These are phyloP conservation scores for Mastomys natalensis DNA, from an alignment of 2,113 vertebrate species.

Conservation along the genomic window DNA sequence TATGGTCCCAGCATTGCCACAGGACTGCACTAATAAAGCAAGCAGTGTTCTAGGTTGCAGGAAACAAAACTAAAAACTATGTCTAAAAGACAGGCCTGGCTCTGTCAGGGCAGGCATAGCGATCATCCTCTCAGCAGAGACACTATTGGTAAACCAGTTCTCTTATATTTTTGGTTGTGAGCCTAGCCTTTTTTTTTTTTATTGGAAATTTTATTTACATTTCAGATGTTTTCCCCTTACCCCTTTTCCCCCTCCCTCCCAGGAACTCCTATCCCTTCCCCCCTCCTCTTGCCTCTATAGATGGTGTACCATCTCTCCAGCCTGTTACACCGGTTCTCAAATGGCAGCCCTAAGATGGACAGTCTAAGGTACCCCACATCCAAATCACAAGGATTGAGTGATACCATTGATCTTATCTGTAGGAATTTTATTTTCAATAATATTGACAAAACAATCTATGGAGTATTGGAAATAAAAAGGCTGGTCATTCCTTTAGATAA, in stretches of 20 bases:
- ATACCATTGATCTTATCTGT: not conserved
- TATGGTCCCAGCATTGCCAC: not conserved
- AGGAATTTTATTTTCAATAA: constrained; percentile 10
- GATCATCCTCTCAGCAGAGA: not conserved
- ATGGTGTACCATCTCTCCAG: no score
- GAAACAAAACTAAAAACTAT: not conserved
- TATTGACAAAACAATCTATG: not conserved
- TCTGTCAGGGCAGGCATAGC: not conserved
- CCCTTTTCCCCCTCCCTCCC: no score
- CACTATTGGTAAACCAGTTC: not conserved
- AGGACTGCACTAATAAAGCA: not conserved
- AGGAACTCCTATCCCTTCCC: no score
- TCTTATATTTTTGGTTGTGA: no score
- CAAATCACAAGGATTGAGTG: not conserved
- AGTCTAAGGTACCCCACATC: not conserved
- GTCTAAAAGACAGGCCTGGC: not conserved
- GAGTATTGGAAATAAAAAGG: constrained; percentile 13
- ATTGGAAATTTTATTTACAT: no score
- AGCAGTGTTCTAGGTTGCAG: not conserved
- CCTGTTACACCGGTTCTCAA: not conserved
- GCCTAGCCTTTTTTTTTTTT: no score
- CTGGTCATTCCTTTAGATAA: not conserved
- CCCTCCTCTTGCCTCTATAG: no score
- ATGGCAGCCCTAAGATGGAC: not conserved
- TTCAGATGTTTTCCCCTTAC: no score